A percentile compares a stretch with the other conserved stretches of the same genome.
phyloP scores from a whole-genome alignment of 2,113 vertebrate species.

The Festucalex cinctus region DNA sequence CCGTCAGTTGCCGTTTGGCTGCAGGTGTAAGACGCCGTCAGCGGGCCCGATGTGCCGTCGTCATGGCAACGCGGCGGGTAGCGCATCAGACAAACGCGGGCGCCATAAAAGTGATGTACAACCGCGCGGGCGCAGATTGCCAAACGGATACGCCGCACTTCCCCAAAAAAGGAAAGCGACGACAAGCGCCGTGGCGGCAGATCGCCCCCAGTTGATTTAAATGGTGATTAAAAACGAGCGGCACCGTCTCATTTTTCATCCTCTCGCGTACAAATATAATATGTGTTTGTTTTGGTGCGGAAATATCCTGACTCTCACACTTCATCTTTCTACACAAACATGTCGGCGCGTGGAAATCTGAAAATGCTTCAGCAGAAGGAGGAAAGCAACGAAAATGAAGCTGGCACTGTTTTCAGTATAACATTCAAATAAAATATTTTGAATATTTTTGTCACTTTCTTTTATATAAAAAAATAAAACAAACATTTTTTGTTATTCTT shows the following conservation, averaged over 20 bases:
- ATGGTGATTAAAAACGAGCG: slow-evolving; percentile 5
- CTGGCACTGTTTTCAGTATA: no score
- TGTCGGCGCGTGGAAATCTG: not conserved
- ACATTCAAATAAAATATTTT: no score
- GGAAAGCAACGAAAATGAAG: no score
- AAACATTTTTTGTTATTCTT: no score
- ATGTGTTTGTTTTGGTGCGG: not conserved
- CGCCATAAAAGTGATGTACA: slow-evolving; percentile 25
- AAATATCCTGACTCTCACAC: not conserved
- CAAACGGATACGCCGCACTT: slow-evolving; percentile 22
- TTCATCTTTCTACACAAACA: not conserved
- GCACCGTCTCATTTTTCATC: not conserved
- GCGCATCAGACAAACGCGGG: slow-evolving; percentile 26
- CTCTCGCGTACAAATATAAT: not conserved
- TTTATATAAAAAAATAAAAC: no score
- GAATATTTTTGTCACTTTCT: no score
- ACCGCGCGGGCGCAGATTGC: slow-evolving; percentile 17
- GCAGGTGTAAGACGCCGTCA: slow-evolving; percentile 27
- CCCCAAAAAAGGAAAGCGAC: slow-evolving; percentile 14
- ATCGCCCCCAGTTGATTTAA: slow-evolving; percentile 24
- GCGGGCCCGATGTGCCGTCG: slow-evolving; percentile 26
- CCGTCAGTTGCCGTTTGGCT: slow-evolving; percentile 18
- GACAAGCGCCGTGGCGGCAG: slow-evolving; percentile 1
- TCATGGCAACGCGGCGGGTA: slow-evolving; percentile 40
- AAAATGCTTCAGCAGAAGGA: not conserved